Percentiles rank a stretch among this genome's conserved stretches.
These are phyloP conservation scores for Ligdia adustata DNA, from an alignment of 2,888 invertebrate genomes.

Conservation along the genomic window DNA sequence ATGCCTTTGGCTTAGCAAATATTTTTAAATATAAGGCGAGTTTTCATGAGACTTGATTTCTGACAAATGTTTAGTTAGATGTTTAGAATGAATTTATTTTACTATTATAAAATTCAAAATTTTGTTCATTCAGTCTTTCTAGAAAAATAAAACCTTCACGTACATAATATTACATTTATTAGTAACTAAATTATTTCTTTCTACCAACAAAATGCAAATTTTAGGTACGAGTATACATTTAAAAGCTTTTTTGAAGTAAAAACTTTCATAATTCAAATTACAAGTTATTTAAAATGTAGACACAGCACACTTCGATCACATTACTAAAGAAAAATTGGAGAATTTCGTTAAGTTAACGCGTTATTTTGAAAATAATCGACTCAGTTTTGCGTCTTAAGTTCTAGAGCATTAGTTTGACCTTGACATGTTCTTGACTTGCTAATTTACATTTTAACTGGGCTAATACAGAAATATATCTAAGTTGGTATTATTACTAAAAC, in stretches of 20 bases:
- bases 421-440: no score
- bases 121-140: constrained; percentile 44
- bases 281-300: no score
- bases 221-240: not conserved
- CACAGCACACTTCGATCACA: no score
- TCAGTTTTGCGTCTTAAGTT: no score
- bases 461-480: no score
- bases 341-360: no score
- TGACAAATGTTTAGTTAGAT: constrained; percentile 6
- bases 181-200: not conserved
- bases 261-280: not conserved
- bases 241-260: not conserved
- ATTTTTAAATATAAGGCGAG: constrained; percentile 43
- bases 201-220: constrained; percentile 1
- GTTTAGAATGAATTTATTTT: constrained; percentile 2
- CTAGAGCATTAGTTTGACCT: no score
- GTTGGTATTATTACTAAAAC: no score
- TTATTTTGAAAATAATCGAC: no score
- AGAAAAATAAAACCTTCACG: constrained; percentile 21
- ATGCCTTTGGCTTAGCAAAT: constrained; percentile 32
- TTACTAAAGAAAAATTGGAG: no score
- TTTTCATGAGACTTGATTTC: constrained; percentile 32
- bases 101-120: constrained; percentile 6
- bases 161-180: no score
- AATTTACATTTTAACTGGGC: no score